Percentiles rank a stretch among this genome's conserved stretches.
phyloP scores from a whole-genome alignment of 1,140 invertebrate genomes.

The Lerema accius region DNA sequence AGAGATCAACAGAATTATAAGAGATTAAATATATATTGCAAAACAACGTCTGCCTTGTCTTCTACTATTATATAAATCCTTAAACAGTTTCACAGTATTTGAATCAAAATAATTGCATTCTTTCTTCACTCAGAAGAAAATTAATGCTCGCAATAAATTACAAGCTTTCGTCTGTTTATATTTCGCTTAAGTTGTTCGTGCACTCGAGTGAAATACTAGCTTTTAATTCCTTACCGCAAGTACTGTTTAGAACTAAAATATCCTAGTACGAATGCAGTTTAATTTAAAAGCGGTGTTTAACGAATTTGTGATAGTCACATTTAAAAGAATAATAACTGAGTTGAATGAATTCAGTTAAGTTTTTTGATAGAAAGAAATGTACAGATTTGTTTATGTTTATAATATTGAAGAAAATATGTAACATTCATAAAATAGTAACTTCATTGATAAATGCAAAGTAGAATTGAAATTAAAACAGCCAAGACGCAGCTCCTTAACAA shows the following conservation, averaged over 20 bases:
- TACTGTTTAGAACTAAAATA: conserved; percentile 13
- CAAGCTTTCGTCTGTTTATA: conserved; percentile 24
- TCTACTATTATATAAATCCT: too few species aligned
- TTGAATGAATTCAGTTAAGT: too few species aligned
- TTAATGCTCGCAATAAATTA: conserved; percentile 28
- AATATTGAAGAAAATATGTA: too few species aligned
- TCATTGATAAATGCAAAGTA: too few species aligned
- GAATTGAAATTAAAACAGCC: too few species aligned
- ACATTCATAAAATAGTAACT: too few species aligned
- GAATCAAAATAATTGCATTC: conserved; percentile 22
- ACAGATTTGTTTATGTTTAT: too few species aligned
- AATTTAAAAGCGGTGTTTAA: neutral
- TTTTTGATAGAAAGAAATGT: too few species aligned
- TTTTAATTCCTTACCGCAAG: conserved; percentile 25
- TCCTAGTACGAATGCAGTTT: conserved; percentile 2
- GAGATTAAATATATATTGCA: too few species aligned
- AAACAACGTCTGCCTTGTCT: too few species aligned
- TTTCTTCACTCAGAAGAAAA: conserved; percentile 23
- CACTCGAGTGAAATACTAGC: conserved; percentile 20
- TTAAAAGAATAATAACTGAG: neutral
- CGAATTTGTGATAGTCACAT: neutral
- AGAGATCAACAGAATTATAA: too few species aligned
- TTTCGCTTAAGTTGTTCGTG: conserved; percentile 25
- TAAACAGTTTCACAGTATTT: neutral
- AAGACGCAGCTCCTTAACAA: too few species aligned